These are phyloP conservation scores for Operophtera brumata DNA, from an alignment of 2,888 invertebrate species.

Conservation along the genomic window DNA sequence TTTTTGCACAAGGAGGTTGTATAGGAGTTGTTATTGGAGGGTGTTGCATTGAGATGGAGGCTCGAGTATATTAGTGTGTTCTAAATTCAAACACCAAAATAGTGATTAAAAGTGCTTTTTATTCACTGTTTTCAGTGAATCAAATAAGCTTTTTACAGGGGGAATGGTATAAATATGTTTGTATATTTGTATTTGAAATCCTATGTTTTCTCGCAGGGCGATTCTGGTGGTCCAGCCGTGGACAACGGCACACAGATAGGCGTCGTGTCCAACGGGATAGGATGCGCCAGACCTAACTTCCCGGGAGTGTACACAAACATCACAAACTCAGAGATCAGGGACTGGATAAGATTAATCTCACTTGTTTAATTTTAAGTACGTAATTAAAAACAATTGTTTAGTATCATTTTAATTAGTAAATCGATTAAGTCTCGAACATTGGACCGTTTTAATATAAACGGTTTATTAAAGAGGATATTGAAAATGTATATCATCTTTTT, in stretches of 20 bases:
- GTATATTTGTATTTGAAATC: no score
- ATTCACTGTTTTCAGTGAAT: no score
- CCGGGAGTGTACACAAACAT: constrained; percentile 52
- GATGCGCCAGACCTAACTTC: constrained; percentile 44
- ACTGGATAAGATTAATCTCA: constrained; percentile 17
- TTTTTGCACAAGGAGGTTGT: no score
- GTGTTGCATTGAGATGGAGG: no score
- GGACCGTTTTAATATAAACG: constrained; percentile 2
- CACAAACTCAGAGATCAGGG: constrained; percentile 25
- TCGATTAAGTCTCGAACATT: constrained; percentile 6
- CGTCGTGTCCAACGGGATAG: constrained; percentile 47
- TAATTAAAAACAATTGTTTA: not conserved
- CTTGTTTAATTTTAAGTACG: constrained; percentile 19
- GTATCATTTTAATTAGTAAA: not conserved
- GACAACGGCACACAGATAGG: constrained; percentile 37
- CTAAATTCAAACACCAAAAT: no score
- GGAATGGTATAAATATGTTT: no score
- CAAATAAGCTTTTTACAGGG: no score
- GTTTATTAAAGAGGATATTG: constrained; percentile 17
- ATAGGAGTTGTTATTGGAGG: no score
- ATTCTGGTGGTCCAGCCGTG: constrained; percentile 49
- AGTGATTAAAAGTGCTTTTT: no score
- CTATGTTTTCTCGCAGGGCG: constrained; percentile 24
- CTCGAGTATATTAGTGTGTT: no score
- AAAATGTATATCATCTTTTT: not conserved